A percentile compares a stretch with the other conserved stretches of the same genome.
Conservation (phyloP, 2,113 vertebrate species). For the Naja naja region DNA sequence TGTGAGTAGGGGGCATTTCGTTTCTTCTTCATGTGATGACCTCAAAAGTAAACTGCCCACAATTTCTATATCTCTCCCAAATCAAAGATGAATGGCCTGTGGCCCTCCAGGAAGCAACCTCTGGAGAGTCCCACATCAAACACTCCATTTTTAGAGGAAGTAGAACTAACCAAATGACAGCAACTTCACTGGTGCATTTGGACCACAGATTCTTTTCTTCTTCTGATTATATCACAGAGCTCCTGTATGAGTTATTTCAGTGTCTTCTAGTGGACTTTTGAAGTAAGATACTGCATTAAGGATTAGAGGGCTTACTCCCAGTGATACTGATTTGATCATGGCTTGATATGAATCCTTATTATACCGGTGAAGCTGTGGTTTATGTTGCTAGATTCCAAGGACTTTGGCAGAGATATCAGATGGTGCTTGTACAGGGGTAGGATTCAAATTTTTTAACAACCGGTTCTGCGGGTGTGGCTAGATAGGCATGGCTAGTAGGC, state of each 20-base stretch:
- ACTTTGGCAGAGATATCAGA: not conserved
- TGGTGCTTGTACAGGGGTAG: too few relatives aligned
- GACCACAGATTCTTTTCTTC: not conserved
- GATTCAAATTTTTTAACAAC: too few relatives aligned
- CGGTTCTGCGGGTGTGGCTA: too few relatives aligned
- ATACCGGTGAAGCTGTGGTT: not conserved
- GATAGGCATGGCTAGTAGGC: too few relatives aligned
- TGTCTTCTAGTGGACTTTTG: not conserved
- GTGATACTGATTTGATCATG: not conserved
- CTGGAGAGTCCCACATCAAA: not conserved
- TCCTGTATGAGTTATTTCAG: not conserved
- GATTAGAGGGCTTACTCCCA: not conserved
- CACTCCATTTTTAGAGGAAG: not conserved
- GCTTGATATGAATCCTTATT: not conserved
- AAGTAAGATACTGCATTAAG: not conserved
- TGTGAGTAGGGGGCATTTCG: not conserved
- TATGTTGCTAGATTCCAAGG: not conserved
- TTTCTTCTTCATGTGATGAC: not conserved
- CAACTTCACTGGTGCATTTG: not conserved
- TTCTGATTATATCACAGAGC: not conserved
- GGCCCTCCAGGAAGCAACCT: not conserved
- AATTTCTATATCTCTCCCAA: not conserved
- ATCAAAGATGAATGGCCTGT: not conserved
- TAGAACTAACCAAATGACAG: not conserved
- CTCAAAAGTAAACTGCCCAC: slow-evolving; percentile 1